Evolutionary conservation across 1,140 invertebrate genomes (phyloP).

Genomic region (Lineus longissimus): DNA sequence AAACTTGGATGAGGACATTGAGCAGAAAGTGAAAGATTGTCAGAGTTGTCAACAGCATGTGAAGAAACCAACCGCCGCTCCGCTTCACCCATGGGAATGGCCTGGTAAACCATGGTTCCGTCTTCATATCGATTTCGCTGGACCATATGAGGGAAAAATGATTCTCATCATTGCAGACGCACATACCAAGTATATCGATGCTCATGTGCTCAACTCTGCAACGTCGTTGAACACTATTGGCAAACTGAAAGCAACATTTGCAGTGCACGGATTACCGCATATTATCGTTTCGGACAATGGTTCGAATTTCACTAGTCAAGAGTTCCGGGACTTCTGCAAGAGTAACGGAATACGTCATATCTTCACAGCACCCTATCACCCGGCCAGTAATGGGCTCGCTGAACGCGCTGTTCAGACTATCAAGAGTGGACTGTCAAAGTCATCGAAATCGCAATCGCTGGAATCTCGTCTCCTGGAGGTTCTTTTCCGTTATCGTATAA

Average conservation of each 20-base stretch:
- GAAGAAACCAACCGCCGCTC: slow-evolving; percentile 23
- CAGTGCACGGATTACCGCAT: slow-evolving; percentile 27
- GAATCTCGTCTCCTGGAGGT: background rate
- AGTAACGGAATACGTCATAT: slow-evolving; percentile 33
- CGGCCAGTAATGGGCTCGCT: slow-evolving; percentile 29
- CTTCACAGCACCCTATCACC: slow-evolving; percentile 27
- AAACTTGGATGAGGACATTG: slow-evolving; percentile 50
- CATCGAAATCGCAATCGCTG: background rate
- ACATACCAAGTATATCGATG: slow-evolving; percentile 52
- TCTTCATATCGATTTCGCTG: slow-evolving; percentile 57
- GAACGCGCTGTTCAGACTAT: slow-evolving; percentile 18
- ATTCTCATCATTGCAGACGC: slow-evolving; percentile 54
- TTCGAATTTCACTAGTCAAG: slow-evolving; percentile 34
- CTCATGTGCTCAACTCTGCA: slow-evolving; percentile 16
- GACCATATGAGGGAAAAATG: slow-evolving; percentile 45
- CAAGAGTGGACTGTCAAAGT: slow-evolving; percentile 11
- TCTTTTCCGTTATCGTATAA: slow-evolving; percentile 13
- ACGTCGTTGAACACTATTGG: slow-evolving; percentile 19
- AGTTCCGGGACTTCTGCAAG: slow-evolving; percentile 36
- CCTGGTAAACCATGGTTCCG: slow-evolving; percentile 50
- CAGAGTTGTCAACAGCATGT: slow-evolving; percentile 28
- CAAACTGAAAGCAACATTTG: slow-evolving; percentile 12
- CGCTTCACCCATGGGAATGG: slow-evolving; percentile 37
- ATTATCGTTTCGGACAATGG: slow-evolving; percentile 46
- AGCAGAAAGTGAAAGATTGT: slow-evolving; percentile 18